Percentiles rank a stretch among this genome's conserved stretches.
Conservation (phyloP, 2,113 vertebrate genomes). For the Ivindomyrus marchei region DNA sequence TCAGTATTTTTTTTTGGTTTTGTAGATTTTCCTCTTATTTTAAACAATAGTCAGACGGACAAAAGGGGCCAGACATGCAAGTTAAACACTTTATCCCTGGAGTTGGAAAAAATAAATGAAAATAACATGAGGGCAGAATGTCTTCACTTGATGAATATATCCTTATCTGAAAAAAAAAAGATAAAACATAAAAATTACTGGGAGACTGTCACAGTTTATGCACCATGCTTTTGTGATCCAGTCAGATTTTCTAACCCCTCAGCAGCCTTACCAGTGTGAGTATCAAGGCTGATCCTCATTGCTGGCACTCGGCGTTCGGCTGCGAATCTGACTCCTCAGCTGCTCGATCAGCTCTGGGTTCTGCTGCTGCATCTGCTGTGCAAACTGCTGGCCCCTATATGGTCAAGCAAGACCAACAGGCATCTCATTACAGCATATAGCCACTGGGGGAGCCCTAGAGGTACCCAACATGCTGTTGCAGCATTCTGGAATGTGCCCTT, state of each 20-base stretch:
- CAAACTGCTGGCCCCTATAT: conserved; percentile 86
- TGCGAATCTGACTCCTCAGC: conserved; percentile 83
- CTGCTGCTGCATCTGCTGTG: conserved; percentile 95
- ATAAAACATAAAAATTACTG: neutral
- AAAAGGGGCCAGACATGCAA: conserved; percentile 44
- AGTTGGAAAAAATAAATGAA: conserved; percentile 35
- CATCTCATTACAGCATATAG: neutral
- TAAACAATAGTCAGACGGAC: neutral
- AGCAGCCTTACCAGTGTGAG: conserved; percentile 15
- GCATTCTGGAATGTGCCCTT: neutral
- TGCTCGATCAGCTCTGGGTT: conserved; percentile 93
- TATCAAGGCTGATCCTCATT: conserved; percentile 79
- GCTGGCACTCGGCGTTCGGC: conserved; percentile 80
- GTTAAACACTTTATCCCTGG: conserved; percentile 43
- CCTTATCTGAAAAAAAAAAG: conserved; percentile 17
- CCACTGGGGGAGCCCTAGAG: neutral
- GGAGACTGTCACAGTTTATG: neutral
- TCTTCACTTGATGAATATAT: conserved; percentile 27
- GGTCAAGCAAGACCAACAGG: neutral
- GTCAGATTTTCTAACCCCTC: neutral
- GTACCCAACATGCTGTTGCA: neutral
- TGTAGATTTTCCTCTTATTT: neutral
- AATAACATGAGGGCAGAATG: conserved; percentile 30
- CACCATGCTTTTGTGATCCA: neutral
- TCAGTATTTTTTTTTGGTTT: conserved; percentile 12